Percentiles rank a stretch among this genome's conserved stretches.
phyloP scores from a whole-genome alignment of 1,140 invertebrate genomes.

The Achroia grisella region DNA sequence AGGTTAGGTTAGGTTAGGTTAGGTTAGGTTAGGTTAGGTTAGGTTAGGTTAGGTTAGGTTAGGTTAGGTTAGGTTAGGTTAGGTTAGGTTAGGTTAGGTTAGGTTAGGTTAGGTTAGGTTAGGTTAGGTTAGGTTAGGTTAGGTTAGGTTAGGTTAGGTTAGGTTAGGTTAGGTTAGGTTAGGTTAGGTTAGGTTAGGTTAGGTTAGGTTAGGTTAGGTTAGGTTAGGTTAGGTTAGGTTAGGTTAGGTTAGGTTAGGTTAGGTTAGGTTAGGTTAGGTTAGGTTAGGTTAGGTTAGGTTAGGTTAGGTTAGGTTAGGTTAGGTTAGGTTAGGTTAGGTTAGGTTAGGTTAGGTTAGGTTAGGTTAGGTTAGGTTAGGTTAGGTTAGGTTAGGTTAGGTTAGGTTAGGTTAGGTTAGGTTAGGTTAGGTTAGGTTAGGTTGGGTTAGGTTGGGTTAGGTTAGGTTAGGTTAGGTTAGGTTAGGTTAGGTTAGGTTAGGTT shows the following conservation, averaged over 20 bases:
- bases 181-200: slow-evolving; percentile 6
- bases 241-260: slow-evolving; percentile 8
- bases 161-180: slow-evolving; percentile 22
- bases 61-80: slow-evolving; percentile 9
- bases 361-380: slow-evolving; percentile 21
- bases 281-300: slow-evolving; percentile 14
- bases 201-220: slow-evolving; percentile 4
- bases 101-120: slow-evolving; percentile 19
- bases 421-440: slow-evolving; percentile 8
- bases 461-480: slow-evolving; percentile 15
- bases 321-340: slow-evolving; percentile 16
- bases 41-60: slow-evolving; percentile 7
- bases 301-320: slow-evolving; percentile 12
- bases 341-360: slow-evolving; percentile 22
- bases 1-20: slow-evolving; percentile 5
- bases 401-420: slow-evolving; percentile 2
- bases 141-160: slow-evolving; percentile 20
- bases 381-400: slow-evolving; percentile 22
- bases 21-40: slow-evolving; percentile 5
- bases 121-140: slow-evolving; percentile 20
- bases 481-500: slow-evolving; percentile 16
- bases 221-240: slow-evolving; percentile 1
- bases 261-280: slow-evolving; percentile 13
- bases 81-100: slow-evolving; percentile 15
- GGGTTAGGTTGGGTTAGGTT: slow-evolving; percentile 14